Base-by-base conservation (phyloP, 2,888 invertebrate genomes). In the Graphium colonna region DNA sequence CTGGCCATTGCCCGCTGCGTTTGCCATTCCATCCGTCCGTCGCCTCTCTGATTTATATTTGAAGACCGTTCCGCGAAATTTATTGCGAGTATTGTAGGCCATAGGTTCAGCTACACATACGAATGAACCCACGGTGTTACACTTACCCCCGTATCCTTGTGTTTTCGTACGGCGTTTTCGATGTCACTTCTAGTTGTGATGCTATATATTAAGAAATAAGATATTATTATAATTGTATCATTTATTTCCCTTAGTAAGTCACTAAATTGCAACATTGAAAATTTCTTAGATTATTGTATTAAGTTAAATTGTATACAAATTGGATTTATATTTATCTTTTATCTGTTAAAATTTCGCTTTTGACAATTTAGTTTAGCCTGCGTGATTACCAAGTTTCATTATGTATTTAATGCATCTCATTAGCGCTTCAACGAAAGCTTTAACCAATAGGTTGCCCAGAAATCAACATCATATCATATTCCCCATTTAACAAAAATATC, bases 21-120 rank as follows among this genome's bases (percentile, higher is more conserved):
- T 43, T 45, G 21, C 49, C 38, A 50, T 54, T 50, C 54, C 40
- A 13, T 45, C 12, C 52, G 17, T 38, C 3, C 41, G 15, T 31
- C 41, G 13, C 42, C 16, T 7, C 54, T 33, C 45, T 50, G 45
- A 49, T 54, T 54, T 54, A 50, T 54, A 50, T 54, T 50, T 54
- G 49, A 45, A 26, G 40, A 54, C 54, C 41, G 50, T 54, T 50
- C 45, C 33, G 50, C 50, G 50, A 54, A 54, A 54, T 50, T 49
- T 49, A 53, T 40, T 26, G 49, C 38, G 28, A 38, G 39, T 15
- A 39, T 38, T 43, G 41, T 53, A 26, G 54, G 44, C 43, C 49
- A 50, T 46, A 26, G n/a, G 18, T 4, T 9, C 12, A 4, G 9
- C 48, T 13, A 53, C 49, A 49, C 53, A 21, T 21, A 21, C 21